Evolutionary conservation across 2,888 invertebrate species (phyloP), one percentile per base, ranked within the genome.

Genomic region (Pteria penguin): DNA sequence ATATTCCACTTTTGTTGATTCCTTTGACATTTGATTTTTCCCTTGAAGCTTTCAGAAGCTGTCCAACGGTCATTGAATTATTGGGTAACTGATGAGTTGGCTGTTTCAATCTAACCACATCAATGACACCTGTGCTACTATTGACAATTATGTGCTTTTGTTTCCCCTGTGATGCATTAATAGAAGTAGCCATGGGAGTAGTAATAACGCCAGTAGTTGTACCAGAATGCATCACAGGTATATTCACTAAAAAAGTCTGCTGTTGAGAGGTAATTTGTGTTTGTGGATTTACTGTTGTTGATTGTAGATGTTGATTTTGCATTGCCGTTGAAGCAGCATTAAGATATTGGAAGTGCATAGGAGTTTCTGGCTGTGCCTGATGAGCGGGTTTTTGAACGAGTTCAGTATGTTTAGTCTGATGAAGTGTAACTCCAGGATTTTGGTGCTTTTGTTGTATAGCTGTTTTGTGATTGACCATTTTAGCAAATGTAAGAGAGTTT

Each of bases 241-340:
- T 82, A 85, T 82, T 82, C 78, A 82, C 82, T 85, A 85, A 85
- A 85, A 85, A 85, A 83, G 83, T 82, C 83, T 85, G 85, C 79
- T 82, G 76, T 58, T 75, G 75, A 65, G 75, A 75, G 60, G 69
- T 65, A 11, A 24, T 24, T 27, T 55, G 55, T 33, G 24, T 45
- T 55, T 72, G 72, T 33, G 32, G 26, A 33, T 52, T 32, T 22
- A 33, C 55, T 18, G 72, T 57, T 24, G 45, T 63, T 4, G 62
- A 26, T 18, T 57, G 65, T 36, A 72, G 72, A 73, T 77, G 69
- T 55, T 72, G 73, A 70, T 73, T 72, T 31, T 63, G 58, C 26
- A 61, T 45, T 31, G 70, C 27, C 31, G 60, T 8, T 36, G 31
- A 31, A 60, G 61, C n/a, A 11, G 60, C 33, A 52, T 70, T 70